Evolutionary conservation across 2,113 vertebrate species (phyloP), one percentile per base, ranked within the genome.

Genomic region (Herpailurus yagouaroundi): DNA sequence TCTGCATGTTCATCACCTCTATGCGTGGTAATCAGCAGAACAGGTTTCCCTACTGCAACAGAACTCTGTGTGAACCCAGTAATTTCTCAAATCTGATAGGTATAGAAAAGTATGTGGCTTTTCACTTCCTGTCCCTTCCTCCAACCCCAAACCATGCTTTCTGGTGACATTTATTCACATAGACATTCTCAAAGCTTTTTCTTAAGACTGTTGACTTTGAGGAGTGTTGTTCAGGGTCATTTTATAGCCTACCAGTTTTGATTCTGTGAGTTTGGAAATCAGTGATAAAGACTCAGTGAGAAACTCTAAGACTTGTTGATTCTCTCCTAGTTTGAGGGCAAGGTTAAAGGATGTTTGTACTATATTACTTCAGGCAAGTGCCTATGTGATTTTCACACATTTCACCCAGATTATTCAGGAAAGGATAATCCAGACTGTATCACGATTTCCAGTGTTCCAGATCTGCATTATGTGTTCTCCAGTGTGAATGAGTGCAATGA

Each of bases 121-220:
- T 95, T 19, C 88, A 96, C 87, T 94, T 97, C 97, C 98, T 97
- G 93, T 96, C 90, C 92, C 88, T 98, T 97, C 97, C 96, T 97
- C 94, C 85, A 97, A 92, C 97, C 97, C 90, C 93, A 97, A 96
- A 96, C 96, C 97, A 36, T 80, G 71, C 88, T 95, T 92, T 97
- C 91, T 97, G 97, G 82, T 97, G 94, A 91, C 97, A 96, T 97
- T 98, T 97, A 71, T 71, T 95, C 88, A 50, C 29, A 69, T 16
- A 92, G 71, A 90, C 19, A 5, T 92, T 87, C 88, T 95, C 84
- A 93, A 41, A 60, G 38, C 41, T 93, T 25, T 66, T 64, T 89
- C 60, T 19, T 96, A 63, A 93, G 68, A 69, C 82, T 41, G 27
- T 25, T 84, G 60, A 79, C 21, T 50, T 19, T 96, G 68, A 88